Conservation (phyloP, 1,140 invertebrate species). For the honey bee (Apis mellifera) region DNA sequence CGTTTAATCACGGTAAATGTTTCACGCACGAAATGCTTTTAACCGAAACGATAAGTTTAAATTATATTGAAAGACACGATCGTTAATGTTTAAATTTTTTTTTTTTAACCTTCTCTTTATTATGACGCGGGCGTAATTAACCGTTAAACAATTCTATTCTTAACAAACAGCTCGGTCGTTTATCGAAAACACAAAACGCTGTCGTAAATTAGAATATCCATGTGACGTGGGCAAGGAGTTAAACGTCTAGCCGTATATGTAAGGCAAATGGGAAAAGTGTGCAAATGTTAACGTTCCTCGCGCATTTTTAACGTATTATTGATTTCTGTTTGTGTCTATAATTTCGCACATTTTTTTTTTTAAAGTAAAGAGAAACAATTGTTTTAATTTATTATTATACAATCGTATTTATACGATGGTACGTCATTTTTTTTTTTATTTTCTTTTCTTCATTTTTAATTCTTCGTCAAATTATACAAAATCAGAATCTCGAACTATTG, state of each 20-base stretch:
- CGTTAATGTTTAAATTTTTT: slow-evolving; percentile 4
- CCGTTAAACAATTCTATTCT: slow-evolving; percentile 39
- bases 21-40: slow-evolving; percentile 31
- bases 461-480: not conserved
- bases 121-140: slow-evolving; percentile 35
- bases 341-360: not conserved
- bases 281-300: slow-evolving; percentile 3
- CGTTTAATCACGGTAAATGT: slow-evolving; percentile 16
- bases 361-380: not conserved
- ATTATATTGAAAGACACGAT: slow-evolving; percentile 12
- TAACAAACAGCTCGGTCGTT: slow-evolving; percentile 3
- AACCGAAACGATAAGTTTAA: slow-evolving; percentile 31
- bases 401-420: too few species aligned
- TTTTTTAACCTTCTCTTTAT: slow-evolving; percentile 11
- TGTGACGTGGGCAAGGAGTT: slow-evolving; percentile 75
- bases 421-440: too few species aligned
- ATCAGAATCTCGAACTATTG: not conserved
- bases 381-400: not conserved
- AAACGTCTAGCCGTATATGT: slow-evolving; percentile 64
- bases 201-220: slow-evolving; percentile 56
- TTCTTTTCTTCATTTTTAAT: not conserved
- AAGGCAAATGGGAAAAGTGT: slow-evolving; percentile 40
- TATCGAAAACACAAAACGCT: slow-evolving; percentile 35
- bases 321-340: not conserved
- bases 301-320: not conserved